phyloP scores from a whole-genome alignment of 2,888 invertebrate genomes.

The Drosophila mulleri region DNA sequence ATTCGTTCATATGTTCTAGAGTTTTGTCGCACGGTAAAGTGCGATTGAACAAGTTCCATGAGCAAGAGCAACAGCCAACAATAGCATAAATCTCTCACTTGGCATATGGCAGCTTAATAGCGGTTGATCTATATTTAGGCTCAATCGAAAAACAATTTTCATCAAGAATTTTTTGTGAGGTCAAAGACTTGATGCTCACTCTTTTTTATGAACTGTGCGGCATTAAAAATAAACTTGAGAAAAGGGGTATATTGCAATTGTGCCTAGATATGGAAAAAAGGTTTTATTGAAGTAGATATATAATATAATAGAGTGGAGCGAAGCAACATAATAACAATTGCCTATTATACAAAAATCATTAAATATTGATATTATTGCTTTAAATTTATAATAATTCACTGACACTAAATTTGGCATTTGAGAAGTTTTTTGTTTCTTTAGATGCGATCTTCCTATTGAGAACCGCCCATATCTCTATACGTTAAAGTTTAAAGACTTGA shows the following conservation, averaged over 20 bases:
- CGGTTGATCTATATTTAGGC: constrained; percentile 63
- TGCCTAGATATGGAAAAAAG: neutral
- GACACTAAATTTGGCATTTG: neutral
- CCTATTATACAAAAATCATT: neutral
- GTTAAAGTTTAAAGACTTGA: constrained; percentile 44
- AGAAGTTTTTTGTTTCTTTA: neutral
- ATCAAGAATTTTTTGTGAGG: constrained; percentile 19
- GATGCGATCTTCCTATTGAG: neutral
- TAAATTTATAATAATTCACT: neutral
- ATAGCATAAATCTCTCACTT: constrained; percentile 38
- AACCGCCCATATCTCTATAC: neutral
- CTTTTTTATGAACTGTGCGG: constrained; percentile 6
- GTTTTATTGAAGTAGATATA: too few species aligned
- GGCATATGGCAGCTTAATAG: constrained; percentile 35
- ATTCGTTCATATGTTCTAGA: constrained; percentile 23
- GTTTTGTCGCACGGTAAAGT: constrained; percentile 52
- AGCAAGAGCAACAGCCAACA: constrained; percentile 1
- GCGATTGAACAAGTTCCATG: constrained; percentile 42
- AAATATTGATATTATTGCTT: too few species aligned
- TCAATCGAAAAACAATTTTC: constrained; percentile 28
- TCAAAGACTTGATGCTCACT: constrained; percentile 51
- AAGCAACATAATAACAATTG: too few species aligned
- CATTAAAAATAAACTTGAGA: neutral
- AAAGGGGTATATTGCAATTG: neutral
- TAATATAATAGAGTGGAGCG: too few species aligned